Evolutionary conservation across 1,140 invertebrate species (phyloP).

Genomic region (Bombyx mandarina): DNA sequence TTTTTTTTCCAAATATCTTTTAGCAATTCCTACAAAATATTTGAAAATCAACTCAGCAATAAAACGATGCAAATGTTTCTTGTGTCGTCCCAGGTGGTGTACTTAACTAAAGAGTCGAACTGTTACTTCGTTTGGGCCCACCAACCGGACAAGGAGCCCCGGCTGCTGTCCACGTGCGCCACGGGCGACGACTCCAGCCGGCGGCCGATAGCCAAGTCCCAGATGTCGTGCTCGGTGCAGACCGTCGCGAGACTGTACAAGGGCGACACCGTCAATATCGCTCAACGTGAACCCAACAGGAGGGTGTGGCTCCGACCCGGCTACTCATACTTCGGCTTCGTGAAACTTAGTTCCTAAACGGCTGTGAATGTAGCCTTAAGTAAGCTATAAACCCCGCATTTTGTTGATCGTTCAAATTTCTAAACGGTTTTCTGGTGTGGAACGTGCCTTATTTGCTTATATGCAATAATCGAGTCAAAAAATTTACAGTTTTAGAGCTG

Average conservation of each 20-base stretch:
- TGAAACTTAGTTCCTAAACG: slow-evolving; percentile 57
- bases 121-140: slow-evolving; percentile 52
- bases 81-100: slow-evolving; percentile 43
- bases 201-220: slow-evolving; percentile 33
- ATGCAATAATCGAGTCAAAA: too few species aligned
- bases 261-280: slow-evolving; percentile 43
- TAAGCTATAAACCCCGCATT: neutral
- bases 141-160: slow-evolving; percentile 20
- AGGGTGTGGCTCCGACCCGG: slow-evolving; percentile 48
- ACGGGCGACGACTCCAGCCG: slow-evolving; percentile 41
- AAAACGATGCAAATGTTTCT: neutral
- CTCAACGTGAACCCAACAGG: slow-evolving; percentile 48
- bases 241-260: slow-evolving; percentile 38
- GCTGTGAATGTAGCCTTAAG: slow-evolving; percentile 22
- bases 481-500: too few species aligned
- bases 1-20: too few species aligned
- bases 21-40: too few species aligned
- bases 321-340: slow-evolving; percentile 51
- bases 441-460: too few species aligned
- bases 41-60: too few species aligned
- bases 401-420: too few species aligned
- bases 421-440: too few species aligned
- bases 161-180: slow-evolving; percentile 38
- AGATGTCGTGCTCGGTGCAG: slow-evolving; percentile 52
- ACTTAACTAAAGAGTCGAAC: slow-evolving; percentile 45